These are phyloP conservation scores for Tetraodon nigroviridis DNA, from an alignment of 2,113 vertebrate species.

Conservation along the genomic window DNA sequence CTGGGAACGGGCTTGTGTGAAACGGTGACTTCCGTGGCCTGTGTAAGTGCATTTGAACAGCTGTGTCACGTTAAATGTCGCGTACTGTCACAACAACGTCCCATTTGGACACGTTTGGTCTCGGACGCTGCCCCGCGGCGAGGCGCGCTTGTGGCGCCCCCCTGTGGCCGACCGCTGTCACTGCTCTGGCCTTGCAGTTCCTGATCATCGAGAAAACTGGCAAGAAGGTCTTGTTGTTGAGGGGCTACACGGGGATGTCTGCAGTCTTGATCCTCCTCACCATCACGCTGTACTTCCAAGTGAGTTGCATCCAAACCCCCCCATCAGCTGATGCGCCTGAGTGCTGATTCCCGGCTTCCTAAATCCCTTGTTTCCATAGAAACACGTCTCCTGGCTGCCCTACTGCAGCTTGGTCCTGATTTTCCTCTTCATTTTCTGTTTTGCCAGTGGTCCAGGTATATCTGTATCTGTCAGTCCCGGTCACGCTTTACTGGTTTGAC, in stretches of 20 bases:
- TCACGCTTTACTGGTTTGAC: not conserved
- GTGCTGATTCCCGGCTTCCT: not conserved
- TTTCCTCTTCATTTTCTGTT: slow-evolving; percentile 77
- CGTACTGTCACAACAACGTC: no score
- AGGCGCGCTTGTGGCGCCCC: slow-evolving; percentile 25
- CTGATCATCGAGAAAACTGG: slow-evolving; percentile 72
- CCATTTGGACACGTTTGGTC: not conserved
- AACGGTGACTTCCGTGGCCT: slow-evolving; percentile 61
- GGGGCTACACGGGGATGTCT: slow-evolving; percentile 68
- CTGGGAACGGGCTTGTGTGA: slow-evolving; percentile 77
- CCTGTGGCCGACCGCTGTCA: slow-evolving; percentile 23
- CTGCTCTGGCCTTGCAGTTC: slow-evolving; percentile 62
- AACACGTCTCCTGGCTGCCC: slow-evolving; percentile 70
- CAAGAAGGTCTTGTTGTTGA: slow-evolving; percentile 69
- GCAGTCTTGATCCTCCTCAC: slow-evolving; percentile 73
- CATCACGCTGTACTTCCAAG: slow-evolving; percentile 73
- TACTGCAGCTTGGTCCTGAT: slow-evolving; percentile 79
- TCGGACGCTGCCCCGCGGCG: not conserved
- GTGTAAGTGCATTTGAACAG: slow-evolving; percentile 67
- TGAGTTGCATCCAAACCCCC: slow-evolving; percentile 38
- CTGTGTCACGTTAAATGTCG: no score
- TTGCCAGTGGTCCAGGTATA: slow-evolving; percentile 76
- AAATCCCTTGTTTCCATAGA: slow-evolving; percentile 48
- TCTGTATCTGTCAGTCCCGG: slow-evolving; percentile 15
- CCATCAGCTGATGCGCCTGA: no score